These are phyloP conservation scores for Strigamia crassipes DNA, from an alignment of 2,888 invertebrate species.

Conservation along the genomic window DNA sequence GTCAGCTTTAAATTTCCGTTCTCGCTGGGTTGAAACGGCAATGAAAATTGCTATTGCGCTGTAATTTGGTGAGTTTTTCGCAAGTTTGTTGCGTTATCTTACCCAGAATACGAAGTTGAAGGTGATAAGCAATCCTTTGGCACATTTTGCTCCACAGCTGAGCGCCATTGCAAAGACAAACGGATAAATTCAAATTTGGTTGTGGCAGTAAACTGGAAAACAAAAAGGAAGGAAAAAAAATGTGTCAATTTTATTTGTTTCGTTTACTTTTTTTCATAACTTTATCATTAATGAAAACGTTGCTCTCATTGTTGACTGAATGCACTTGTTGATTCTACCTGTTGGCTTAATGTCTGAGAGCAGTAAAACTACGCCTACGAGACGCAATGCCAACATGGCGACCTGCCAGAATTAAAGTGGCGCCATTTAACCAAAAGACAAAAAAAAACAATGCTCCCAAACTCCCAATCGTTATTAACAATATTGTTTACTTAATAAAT, in stretches of 20 bases:
- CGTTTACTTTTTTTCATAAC: background rate
- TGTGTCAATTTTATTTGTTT: background rate
- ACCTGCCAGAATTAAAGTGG: background rate
- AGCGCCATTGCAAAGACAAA: slow-evolving; percentile 53
- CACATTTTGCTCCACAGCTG: slow-evolving; percentile 60
- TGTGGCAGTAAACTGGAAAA: slow-evolving; percentile 5
- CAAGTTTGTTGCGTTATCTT: slow-evolving; percentile 51
- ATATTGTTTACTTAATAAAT: no score
- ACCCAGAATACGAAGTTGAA: slow-evolving; percentile 62
- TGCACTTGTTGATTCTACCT: background rate
- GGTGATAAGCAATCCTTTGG: slow-evolving; percentile 60
- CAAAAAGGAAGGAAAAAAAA: background rate
- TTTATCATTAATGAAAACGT: background rate
- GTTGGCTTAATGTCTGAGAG: background rate
- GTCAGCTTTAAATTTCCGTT: no score
- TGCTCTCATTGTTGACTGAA: background rate
- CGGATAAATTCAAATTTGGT: background rate
- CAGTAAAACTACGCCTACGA: background rate
- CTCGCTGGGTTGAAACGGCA: no score
- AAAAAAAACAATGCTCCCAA: no score
- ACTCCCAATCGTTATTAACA: no score
- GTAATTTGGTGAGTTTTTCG: no score
- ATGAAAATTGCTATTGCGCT: no score
- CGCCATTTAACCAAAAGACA: background rate
- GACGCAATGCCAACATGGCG: background rate